Percentiles rank a stretch among this genome's conserved stretches.
These are phyloP conservation scores for Drosophila cyrtoloma DNA, from an alignment of 2,888 invertebrate species.

Conservation along the genomic window DNA sequence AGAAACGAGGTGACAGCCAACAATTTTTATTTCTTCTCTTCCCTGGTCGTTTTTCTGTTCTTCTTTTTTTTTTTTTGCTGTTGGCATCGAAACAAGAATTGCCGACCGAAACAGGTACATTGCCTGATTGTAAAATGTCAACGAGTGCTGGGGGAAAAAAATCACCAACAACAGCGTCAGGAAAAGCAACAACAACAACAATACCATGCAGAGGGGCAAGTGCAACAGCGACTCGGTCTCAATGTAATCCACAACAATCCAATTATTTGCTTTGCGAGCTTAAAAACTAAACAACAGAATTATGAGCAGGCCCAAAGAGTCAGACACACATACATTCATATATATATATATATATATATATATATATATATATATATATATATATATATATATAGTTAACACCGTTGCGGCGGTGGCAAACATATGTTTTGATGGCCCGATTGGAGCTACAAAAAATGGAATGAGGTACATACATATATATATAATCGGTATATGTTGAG, in stretches of 20 bases:
- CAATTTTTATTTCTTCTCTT: slow-evolving; percentile 55
- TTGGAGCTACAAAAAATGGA: slow-evolving; percentile 45
- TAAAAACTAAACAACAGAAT: slow-evolving; percentile 66
- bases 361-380: no score
- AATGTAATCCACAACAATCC: slow-evolving; percentile 63
- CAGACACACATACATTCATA: not conserved
- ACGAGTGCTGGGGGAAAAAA: slow-evolving; percentile 24
- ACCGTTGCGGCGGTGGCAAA: slow-evolving; percentile 50
- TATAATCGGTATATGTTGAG: slow-evolving; percentile 3
- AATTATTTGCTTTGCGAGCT: slow-evolving; percentile 65
- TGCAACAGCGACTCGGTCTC: slow-evolving; percentile 33
- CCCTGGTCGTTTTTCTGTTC: not conserved
- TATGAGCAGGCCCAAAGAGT: slow-evolving; percentile 52
- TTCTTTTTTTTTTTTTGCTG: slow-evolving; percentile 4
- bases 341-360: not conserved
- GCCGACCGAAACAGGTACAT: slow-evolving; percentile 64
- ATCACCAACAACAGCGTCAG: not conserved
- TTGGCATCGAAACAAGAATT: slow-evolving; percentile 50
- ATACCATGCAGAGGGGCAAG: slow-evolving; percentile 13
- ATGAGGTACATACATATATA: not conserved
- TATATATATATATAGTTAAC: slow-evolving; percentile 28
- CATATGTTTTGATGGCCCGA: slow-evolving; percentile 70
- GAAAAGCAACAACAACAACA: not conserved
- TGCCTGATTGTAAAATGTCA: slow-evolving; percentile 65
- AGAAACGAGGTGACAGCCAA: slow-evolving; percentile 71